phyloP scores from a whole-genome alignment of 2,888 invertebrate species.

The Oligia strigilis region DNA sequence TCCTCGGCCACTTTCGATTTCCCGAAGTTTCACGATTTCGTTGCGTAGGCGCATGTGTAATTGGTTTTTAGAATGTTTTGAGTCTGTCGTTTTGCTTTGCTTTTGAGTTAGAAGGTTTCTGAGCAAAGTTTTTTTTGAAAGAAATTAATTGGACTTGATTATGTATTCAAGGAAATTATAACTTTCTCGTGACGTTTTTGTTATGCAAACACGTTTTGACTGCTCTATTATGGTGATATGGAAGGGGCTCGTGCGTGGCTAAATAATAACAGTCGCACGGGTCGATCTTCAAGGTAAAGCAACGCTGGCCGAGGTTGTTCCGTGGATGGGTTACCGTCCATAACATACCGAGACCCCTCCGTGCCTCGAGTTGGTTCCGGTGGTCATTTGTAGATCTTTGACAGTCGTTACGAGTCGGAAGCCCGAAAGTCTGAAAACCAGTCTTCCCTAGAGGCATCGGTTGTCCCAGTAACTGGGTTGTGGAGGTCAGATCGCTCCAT shows the following conservation, averaged over 20 bases:
- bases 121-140: conserved; percentile 12
- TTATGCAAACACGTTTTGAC: conserved; percentile 2
- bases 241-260: too few species aligned
- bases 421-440: too few species aligned
- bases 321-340: neutral
- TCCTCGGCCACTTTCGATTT: conserved; percentile 70
- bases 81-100: conserved; percentile 45
- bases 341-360: too few species aligned
- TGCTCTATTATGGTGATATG: neutral
- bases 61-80: conserved; percentile 55
- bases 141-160: neutral
- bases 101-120: conserved; percentile 34
- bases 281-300: neutral
- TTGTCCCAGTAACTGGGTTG: too few species aligned
- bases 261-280: too few species aligned
- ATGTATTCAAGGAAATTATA: conserved; percentile 19
- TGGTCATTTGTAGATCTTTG: too few species aligned
- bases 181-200: conserved; percentile 17
- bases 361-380: too few species aligned
- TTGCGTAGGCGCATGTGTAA: conserved; percentile 66
- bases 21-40: conserved; percentile 63
- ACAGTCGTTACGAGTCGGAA: too few species aligned
- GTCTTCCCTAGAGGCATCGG: too few species aligned
- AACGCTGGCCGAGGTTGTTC: neutral
- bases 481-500: too few species aligned